A percentile compares a stretch with the other conserved stretches of the same genome.
Evolutionary conservation across 1,140 invertebrate species (phyloP).

Genomic region (Lineus longissimus): DNA sequence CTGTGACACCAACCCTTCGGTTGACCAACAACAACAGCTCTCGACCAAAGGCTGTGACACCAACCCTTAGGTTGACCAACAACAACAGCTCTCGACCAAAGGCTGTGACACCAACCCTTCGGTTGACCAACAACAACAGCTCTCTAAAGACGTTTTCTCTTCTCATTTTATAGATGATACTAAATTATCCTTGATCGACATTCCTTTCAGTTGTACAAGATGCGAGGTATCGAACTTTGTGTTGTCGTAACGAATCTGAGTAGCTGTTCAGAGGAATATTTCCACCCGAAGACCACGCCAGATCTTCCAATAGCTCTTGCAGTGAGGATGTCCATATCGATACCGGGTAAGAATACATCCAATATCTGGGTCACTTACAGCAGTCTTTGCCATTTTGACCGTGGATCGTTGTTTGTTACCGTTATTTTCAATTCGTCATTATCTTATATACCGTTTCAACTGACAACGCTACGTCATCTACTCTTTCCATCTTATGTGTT

Average conservation of each 20-base stretch:
- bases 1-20: too few species aligned
- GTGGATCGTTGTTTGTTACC: not conserved
- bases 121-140: too few species aligned
- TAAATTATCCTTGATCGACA: not conserved
- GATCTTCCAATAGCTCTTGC: conserved; percentile 43
- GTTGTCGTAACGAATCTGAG: conserved; percentile 49
- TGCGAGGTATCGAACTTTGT: conserved; percentile 41
- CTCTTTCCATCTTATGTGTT: too few species aligned
- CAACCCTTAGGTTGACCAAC: too few species aligned
- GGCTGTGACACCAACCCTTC: too few species aligned
- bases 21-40: too few species aligned
- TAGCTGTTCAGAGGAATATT: conserved; percentile 44
- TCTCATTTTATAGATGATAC: too few species aligned
- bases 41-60: too few species aligned
- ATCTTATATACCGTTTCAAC: not conserved
- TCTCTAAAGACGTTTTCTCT: too few species aligned
- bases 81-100: too few species aligned
- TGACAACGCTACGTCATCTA: too few species aligned
- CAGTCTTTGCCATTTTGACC: not conserved
- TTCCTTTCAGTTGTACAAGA: conserved; percentile 33
- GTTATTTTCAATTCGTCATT: not conserved
- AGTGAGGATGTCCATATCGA: conserved; percentile 49
- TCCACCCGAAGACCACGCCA: conserved; percentile 46
- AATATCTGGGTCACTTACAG: not conserved
- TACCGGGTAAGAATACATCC: conserved; percentile 33